phyloP scores from a whole-genome alignment of 2,888 invertebrate species.

The Frankliniella fusca region DNA sequence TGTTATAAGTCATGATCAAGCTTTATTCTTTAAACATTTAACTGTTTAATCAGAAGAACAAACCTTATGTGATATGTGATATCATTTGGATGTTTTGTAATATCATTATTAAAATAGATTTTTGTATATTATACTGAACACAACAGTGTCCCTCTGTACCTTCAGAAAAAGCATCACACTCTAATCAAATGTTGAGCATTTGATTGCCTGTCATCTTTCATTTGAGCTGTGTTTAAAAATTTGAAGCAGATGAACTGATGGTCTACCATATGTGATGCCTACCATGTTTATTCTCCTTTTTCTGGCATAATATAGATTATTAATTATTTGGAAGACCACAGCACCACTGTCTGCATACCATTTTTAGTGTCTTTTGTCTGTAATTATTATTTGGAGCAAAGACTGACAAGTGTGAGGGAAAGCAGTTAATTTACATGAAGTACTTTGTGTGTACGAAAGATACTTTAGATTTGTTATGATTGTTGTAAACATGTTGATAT shows the following conservation, averaged over 20 bases:
- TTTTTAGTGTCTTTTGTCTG: not conserved
- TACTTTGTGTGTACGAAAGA: not conserved
- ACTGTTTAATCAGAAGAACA: not conserved
- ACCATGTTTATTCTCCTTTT: not conserved
- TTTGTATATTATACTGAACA: not conserved
- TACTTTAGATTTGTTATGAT: not conserved
- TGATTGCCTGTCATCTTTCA: not conserved
- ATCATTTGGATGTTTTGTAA: not conserved
- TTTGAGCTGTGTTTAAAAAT: not conserved
- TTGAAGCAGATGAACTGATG: not conserved
- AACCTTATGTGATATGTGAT: not conserved
- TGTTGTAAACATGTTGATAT: not conserved
- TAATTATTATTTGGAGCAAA: constrained; percentile 17
- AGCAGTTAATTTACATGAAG: not conserved
- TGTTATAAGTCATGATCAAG: not conserved
- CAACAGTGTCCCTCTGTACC: not conserved
- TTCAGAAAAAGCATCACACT: not conserved
- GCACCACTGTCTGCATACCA: not conserved
- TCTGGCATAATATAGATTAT: not conserved
- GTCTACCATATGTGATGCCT: not conserved
- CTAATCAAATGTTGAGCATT: not conserved
- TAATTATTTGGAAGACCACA: not conserved
- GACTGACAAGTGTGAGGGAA: constrained; percentile 7
- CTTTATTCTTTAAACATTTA: not conserved
- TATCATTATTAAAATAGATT: not conserved